Percentiles rank a stretch among this genome's conserved stretches.
phyloP scores from a whole-genome alignment of 2,113 vertebrate genomes.

The Falcunculus frontatus region DNA sequence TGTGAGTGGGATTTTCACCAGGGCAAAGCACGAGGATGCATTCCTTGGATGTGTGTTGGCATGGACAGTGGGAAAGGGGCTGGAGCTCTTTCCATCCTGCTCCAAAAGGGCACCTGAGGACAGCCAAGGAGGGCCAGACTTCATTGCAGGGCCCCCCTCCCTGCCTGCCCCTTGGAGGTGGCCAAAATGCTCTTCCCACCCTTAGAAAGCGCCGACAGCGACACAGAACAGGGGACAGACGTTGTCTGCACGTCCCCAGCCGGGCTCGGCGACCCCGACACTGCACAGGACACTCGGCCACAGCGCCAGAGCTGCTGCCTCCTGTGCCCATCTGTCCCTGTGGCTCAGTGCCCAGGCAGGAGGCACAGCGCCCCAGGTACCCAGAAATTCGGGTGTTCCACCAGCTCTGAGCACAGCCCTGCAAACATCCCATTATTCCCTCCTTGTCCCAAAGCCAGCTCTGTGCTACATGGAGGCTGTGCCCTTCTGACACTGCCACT shows the following conservation, averaged over 20 bases:
- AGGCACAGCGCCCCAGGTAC: background rate
- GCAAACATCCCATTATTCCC: background rate
- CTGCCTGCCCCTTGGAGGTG: background rate
- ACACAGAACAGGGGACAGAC: background rate
- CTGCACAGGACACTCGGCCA: background rate
- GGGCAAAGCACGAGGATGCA: background rate
- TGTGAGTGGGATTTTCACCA: background rate
- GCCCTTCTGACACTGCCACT: background rate
- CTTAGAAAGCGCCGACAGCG: background rate
- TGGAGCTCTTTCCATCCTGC: background rate
- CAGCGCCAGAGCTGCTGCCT: background rate
- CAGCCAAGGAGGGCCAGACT: background rate
- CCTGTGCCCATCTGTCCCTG: slow-evolving; percentile 49
- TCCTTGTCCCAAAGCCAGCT: background rate
- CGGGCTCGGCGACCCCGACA: background rate
- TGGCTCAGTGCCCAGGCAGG: slow-evolving; percentile 32
- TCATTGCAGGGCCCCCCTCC: background rate
- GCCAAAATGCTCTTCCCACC: background rate
- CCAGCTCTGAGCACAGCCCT: background rate
- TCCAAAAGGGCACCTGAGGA: background rate
- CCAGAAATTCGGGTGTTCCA: background rate
- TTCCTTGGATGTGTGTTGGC: background rate
- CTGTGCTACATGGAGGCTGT: background rate
- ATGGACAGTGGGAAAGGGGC: fast-evolving
- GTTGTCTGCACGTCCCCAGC: background rate